Evolutionary conservation across 2,113 vertebrate species (phyloP).

Genomic region (Indri indri): DNA sequence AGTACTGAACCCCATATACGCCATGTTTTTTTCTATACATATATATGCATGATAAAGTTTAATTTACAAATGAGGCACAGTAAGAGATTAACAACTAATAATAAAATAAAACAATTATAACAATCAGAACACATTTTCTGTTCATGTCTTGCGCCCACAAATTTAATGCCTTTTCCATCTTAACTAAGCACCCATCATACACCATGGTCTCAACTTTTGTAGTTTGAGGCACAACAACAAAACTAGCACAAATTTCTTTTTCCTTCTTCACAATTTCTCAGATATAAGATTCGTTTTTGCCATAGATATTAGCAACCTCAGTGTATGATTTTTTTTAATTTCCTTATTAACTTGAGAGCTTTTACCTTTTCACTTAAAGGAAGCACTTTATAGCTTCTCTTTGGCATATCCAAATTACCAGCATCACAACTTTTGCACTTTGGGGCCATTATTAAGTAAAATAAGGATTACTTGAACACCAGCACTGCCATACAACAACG

Average conservation of each 20-base stretch:
- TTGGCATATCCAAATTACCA: background rate
- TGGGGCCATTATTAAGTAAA: background rate
- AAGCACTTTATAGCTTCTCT: background rate
- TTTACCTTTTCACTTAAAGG: background rate
- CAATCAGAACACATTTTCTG: background rate
- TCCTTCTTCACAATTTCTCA: background rate
- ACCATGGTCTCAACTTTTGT: background rate
- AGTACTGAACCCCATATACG: background rate
- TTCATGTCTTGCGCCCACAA: background rate
- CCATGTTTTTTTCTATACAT: background rate
- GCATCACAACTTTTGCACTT: background rate
- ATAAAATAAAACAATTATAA: background rate
- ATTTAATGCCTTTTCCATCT: background rate
- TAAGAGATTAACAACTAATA: background rate
- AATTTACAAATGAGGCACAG: background rate
- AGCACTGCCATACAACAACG: background rate
- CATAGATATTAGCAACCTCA: background rate
- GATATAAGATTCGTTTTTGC: background rate
- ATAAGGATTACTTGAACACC: background rate
- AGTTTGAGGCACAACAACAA: background rate
- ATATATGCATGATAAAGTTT: background rate
- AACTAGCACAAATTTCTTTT: background rate
- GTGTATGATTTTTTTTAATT: background rate
- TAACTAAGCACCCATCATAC: background rate
- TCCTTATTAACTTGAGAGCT: background rate